Evolutionary conservation across 2,113 vertebrate species (phyloP).

Genomic region (Myotis yumanensis): DNA sequence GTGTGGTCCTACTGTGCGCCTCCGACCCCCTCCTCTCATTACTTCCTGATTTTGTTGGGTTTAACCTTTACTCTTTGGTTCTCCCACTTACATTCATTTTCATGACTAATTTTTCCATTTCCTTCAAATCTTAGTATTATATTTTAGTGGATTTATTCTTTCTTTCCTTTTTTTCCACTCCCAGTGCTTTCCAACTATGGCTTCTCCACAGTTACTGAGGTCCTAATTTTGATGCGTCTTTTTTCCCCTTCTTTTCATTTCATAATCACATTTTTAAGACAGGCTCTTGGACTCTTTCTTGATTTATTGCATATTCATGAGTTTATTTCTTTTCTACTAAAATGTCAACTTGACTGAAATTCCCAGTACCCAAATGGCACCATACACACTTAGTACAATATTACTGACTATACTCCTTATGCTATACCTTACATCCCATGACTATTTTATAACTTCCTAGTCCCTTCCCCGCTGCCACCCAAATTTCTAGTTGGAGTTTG

Average conservation of each 20-base stretch:
- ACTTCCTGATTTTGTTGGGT: not conserved
- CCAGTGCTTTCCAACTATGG: not conserved
- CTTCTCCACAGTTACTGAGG: not conserved
- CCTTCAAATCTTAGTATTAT: not conserved
- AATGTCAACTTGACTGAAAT: slow-evolving; percentile 54
- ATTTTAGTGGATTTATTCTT: not conserved
- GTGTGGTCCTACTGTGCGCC: not conserved
- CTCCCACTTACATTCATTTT: not conserved
- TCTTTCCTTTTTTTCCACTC: not conserved
- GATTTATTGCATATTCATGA: slow-evolving; percentile 56
- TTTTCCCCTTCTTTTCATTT: not conserved
- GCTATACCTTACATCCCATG: fast-evolving
- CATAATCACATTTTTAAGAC: slow-evolving; percentile 1
- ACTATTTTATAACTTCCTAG: not conserved
- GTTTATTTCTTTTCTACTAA: slow-evolving; percentile 62
- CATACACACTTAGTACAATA: fast-evolving
- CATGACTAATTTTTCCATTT: not conserved
- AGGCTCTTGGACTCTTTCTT: slow-evolving; percentile 36
- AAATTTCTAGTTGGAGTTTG: not conserved
- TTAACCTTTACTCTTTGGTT: not conserved
- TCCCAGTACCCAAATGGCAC: not conserved
- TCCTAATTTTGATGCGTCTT: slow-evolving; percentile 54
- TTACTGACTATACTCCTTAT: fast-evolving
- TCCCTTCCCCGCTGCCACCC: not conserved
- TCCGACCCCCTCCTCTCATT: not conserved